Conservation (phyloP, 2,888 invertebrate genomes). For the Idaea straminata region DNA sequence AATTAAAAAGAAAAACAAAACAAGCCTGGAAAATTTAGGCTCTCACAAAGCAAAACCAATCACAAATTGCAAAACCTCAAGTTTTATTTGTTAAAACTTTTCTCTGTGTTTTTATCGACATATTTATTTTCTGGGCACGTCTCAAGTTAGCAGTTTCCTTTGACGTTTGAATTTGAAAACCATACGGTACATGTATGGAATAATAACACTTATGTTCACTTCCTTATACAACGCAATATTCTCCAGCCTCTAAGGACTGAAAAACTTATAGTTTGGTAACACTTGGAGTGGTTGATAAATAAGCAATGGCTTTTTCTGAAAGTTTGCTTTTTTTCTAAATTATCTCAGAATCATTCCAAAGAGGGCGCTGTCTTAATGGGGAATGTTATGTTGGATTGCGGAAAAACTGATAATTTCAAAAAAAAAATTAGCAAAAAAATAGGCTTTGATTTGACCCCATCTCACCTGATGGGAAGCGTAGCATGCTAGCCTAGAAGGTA, state of each 20-base stretch:
- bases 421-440: too few relatives aligned
- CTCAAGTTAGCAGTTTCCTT: neutral
- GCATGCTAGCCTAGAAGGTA: too few relatives aligned
- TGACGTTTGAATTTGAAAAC: slow-evolving; percentile 1
- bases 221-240: neutral
- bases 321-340: too few relatives aligned
- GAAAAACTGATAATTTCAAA: too few relatives aligned
- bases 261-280: too few relatives aligned
- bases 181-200: neutral
- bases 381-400: too few relatives aligned
- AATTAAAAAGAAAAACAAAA: neutral
- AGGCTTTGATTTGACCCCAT: too few relatives aligned
- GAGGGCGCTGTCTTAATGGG: too few relatives aligned
- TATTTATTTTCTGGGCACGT: neutral
- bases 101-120: neutral
- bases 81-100: neutral
- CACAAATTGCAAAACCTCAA: neutral
- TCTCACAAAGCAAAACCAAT: neutral
- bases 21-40: neutral
- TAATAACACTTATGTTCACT: neutral
- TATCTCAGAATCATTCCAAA: too few relatives aligned
- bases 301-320: too few relatives aligned
- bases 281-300: too few relatives aligned
- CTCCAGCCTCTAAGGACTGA: neutral
- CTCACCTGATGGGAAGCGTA: too few relatives aligned